Base-by-base conservation (phyloP, 2,113 vertebrate genomes). In the Tauraco erythrolophus region DNA sequence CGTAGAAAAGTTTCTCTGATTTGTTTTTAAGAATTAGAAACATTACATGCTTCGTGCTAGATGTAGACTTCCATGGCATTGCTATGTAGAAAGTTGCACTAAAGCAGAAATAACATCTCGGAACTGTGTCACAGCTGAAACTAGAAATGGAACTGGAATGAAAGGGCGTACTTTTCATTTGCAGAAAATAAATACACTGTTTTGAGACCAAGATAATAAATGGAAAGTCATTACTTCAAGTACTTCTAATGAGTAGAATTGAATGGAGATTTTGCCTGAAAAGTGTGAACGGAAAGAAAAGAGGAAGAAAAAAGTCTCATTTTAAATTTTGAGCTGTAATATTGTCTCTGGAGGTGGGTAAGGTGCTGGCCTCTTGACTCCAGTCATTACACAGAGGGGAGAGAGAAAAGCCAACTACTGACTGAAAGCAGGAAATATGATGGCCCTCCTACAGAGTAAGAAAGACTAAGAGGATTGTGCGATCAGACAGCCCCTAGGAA, bases 351-450 rank as follows among this genome's bases (percentile, higher is more conserved):
- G 61, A 86, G 41, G 64, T 75, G 84, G 19, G 22, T 37, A 75
- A 92, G 83, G 72, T 90, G 39, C 48, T 95, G 91, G 80, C 81
- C 74, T 91, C 90, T 94, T 94, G 80, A 94, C 72, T 87, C 18
- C 53, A 94, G 89, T 84, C 61, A 92, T 97, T 96, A 84, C 60
- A 74, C 12, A 91, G 41, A 92, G 19, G 19, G 43, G 76, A 95
- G 70, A 96, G 83, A 94, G 77, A 91, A 83, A 94, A 89, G 31
- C 12, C 58, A 72, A 23, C 89, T 75, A 81, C 80, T 95, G 41
- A 58, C 66, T 94, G 89, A 96, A 80, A 58, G 51, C 65, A 84
- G 74, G 56, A 94, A 88, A 96, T 74, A 80, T 84, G 85, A 97
- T 92, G 86, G 76, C 83, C 68, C 81, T 96, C 77, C 96, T 94